phyloP scores from a whole-genome alignment of 2,113 vertebrate species.

The Mellivora capensis region DNA sequence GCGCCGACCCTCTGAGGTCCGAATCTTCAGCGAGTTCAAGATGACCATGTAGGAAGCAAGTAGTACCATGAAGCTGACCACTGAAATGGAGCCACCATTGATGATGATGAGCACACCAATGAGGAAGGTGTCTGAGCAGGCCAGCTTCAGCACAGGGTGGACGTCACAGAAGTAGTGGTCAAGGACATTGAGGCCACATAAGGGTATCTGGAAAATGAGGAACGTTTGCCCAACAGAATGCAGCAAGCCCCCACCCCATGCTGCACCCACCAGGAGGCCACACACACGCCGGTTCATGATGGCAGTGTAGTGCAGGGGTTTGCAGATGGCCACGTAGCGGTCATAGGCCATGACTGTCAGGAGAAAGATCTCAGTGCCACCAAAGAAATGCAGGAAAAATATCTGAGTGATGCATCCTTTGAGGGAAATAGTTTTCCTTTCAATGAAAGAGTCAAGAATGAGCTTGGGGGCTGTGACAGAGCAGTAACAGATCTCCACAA shows the following conservation, averaged over 20 bases:
- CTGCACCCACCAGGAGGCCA: slow-evolving; percentile 18
- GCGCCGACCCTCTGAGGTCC: rapidly evolving
- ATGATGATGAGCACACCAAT: not conserved
- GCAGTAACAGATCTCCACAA: slow-evolving; percentile 73
- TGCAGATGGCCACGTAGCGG: slow-evolving; percentile 69
- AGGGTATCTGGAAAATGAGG: slow-evolving; percentile 53
- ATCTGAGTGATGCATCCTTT: slow-evolving; percentile 70
- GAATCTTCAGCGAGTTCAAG: slow-evolving; percentile 50
- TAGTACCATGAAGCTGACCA: slow-evolving; percentile 60
- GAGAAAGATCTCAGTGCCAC: slow-evolving; percentile 74
- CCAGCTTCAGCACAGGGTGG: slow-evolving; percentile 65
- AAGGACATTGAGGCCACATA: slow-evolving; percentile 70
- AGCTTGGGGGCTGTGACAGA: slow-evolving; percentile 72
- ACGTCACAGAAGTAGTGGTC: slow-evolving; percentile 77
- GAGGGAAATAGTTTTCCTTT: slow-evolving; percentile 64
- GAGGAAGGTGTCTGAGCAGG: slow-evolving; percentile 28
- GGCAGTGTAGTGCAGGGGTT: not conserved
- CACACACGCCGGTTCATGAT: slow-evolving; percentile 42
- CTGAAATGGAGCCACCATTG: slow-evolving; percentile 49
- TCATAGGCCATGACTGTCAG: slow-evolving; percentile 75
- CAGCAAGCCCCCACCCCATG: slow-evolving; percentile 58
- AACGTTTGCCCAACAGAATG: slow-evolving; percentile 54
- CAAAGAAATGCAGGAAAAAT: slow-evolving; percentile 71
- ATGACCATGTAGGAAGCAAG: slow-evolving; percentile 57
- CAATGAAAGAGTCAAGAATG: slow-evolving; percentile 63